Conservation (phyloP, 2,113 vertebrate genomes). For the Oxyruncus cristatus region DNA sequence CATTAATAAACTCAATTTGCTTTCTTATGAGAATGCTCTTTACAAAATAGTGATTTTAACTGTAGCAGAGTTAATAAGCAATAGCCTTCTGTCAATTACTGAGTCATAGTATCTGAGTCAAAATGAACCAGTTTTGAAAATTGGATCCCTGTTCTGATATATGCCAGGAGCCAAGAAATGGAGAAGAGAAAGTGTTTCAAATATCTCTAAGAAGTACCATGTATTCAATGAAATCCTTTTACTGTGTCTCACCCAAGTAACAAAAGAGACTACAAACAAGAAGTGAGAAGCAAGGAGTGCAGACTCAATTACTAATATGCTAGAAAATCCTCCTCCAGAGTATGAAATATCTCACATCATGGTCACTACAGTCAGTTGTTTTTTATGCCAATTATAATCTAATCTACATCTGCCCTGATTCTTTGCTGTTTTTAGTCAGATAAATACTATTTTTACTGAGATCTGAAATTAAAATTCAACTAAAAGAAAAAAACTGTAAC, state of each 20-base stretch:
- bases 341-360: background rate
- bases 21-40: background rate
- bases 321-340: background rate
- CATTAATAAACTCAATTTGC: background rate
- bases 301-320: conserved; percentile 1
- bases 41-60: background rate
- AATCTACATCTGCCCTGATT: background rate
- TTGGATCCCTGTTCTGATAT: background rate
- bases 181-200: background rate
- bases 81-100: background rate
- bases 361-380: background rate
- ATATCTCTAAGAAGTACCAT: background rate
- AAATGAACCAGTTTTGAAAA: background rate
- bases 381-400: background rate
- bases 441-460: background rate
- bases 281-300: background rate
- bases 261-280: background rate
- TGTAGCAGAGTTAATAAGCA: background rate
- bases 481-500: background rate
- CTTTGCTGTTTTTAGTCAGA: background rate
- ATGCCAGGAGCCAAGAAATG: background rate
- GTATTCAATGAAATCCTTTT: background rate
- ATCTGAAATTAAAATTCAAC: background rate
- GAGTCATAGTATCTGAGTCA: background rate
- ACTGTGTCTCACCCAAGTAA: background rate